Conservation (phyloP, 2,113 vertebrate species). For the Willisornis vidua region DNA sequence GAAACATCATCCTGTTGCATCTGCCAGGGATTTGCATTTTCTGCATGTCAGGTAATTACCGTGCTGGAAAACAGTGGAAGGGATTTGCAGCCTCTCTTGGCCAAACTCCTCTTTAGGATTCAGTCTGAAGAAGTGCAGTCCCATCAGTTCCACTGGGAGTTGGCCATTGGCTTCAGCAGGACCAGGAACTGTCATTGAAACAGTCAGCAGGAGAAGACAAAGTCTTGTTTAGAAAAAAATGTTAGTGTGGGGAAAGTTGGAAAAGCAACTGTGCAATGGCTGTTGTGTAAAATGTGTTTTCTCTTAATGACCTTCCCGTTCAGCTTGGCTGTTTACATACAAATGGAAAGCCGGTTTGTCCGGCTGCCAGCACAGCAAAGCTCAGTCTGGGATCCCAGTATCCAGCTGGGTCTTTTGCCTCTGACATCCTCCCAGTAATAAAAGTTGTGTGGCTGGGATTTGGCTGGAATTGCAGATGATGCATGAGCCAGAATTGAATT, state of each 20-base stretch:
- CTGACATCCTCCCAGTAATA: conserved; percentile 64
- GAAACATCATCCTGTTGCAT: neutral
- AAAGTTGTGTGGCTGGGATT: conserved; percentile 50
- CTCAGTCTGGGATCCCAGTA: conserved; percentile 45
- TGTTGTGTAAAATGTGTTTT: conserved; percentile 57
- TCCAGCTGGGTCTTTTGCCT: conserved; percentile 65
- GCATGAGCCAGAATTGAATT: conserved; percentile 42
- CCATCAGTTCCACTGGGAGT: neutral
- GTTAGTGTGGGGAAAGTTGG: conserved; percentile 36
- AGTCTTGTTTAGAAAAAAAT: neutral
- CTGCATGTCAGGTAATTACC: neutral
- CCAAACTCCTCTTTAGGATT: neutral
- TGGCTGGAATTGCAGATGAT: conserved; percentile 44
- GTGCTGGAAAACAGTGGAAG: neutral
- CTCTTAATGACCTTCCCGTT: conserved; percentile 60
- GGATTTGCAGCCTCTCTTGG: neutral
- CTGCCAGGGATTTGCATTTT: neutral
- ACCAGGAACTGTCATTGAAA: neutral
- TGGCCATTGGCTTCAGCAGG: neutral
- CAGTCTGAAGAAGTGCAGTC: neutral
- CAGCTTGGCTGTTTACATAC: conserved; percentile 65
- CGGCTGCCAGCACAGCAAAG: conserved; percentile 53
- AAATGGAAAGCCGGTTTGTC: conserved; percentile 62
- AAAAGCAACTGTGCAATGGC: conserved; percentile 21
- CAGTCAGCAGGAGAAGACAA: neutral